Conservation (phyloP, 2,888 invertebrate species). For the Serrognathus titanus region DNA sequence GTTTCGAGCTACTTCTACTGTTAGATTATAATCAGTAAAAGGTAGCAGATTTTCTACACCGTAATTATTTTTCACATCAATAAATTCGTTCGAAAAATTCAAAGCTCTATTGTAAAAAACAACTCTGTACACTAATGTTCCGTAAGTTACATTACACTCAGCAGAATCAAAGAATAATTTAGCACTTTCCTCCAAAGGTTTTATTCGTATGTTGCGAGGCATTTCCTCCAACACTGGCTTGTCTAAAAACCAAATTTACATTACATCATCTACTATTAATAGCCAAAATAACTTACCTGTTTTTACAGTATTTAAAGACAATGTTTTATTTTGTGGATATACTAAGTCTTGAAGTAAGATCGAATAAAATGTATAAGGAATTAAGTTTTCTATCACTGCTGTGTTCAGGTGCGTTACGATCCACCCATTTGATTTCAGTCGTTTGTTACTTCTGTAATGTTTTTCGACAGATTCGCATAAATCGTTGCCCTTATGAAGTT, state of each 20-base stretch:
- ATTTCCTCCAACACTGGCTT: slow-evolving; percentile 35
- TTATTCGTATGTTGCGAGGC: slow-evolving; percentile 24
- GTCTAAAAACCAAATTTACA: slow-evolving; percentile 27
- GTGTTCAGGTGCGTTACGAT: slow-evolving; percentile 34
- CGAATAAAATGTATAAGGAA: slow-evolving; percentile 41
- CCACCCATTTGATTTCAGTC: slow-evolving; percentile 40
- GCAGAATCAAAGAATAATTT: slow-evolving; percentile 23
- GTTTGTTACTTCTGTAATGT: slow-evolving; percentile 26
- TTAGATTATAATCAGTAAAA: slow-evolving; percentile 35
- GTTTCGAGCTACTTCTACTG: slow-evolving; percentile 29
- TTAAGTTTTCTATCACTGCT: slow-evolving; percentile 32
- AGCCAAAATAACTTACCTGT: slow-evolving; percentile 31
- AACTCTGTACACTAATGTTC: slow-evolving; percentile 35
- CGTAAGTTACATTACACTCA: slow-evolving; percentile 33
- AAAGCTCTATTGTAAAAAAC: slow-evolving; percentile 19
- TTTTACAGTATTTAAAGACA: slow-evolving; percentile 33
- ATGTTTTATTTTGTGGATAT: slow-evolving; percentile 30
- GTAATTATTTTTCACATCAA: slow-evolving; percentile 29
- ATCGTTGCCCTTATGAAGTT: slow-evolving; percentile 34
- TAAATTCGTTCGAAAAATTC: slow-evolving; percentile 24
- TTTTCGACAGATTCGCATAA: slow-evolving; percentile 24
- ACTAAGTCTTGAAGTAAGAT: slow-evolving; percentile 38
- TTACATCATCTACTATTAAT: neutral
- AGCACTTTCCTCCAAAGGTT: neutral
- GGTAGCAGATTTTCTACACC: slow-evolving; percentile 33